Base-by-base conservation (phyloP, 2,888 invertebrate species). In the Hemistola chrysoprasaria region DNA sequence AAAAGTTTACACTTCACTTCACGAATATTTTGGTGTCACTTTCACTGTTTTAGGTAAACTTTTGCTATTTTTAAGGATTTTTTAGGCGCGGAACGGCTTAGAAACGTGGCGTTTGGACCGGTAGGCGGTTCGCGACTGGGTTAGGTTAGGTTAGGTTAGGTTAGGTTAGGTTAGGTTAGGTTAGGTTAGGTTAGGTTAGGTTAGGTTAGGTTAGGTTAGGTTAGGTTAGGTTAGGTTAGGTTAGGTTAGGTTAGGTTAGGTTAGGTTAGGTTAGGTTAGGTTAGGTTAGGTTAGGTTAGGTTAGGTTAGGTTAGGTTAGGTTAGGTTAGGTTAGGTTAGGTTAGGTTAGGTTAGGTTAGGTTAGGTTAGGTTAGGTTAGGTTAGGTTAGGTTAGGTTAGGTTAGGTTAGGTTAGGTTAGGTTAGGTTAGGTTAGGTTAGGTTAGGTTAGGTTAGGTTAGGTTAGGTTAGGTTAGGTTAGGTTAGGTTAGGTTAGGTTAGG, bases 231-330 rank as follows among this genome's bases (percentile, higher is more conserved):
- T 39, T 40, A 40, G 40, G 40, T 33, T 37, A 33, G 40, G 33
- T 33, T 37, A 29, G 46, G 37, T 37, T 37, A 40, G 40, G 40
- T 36, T 37, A 40, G 45, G 40, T 40, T 40, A 40, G 45, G 45
- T 45, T 40, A 40, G 44, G 42, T 44, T 40, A 45, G 45, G 35
- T 39, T 39, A 21, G 29, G 16, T 30, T 23, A 31, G 32, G 21
- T 24, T 24, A 31, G 27, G 30, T 35, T 29, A 16, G 28, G 33
- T 33, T 31, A 32, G 26, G 47, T 49, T 50, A 50, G 53, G 49
- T 53, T 53, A 50, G 47, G 53, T 50, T 53, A 48, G 46, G 48
- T 50, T 50, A 50, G 50, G 53, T 50, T 50, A 47, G 49, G 49
- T 49, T 52, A 52, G 37, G 38, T 38, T 38, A 38, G 49, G 52